These are phyloP conservation scores for Nycticebus coucang DNA, from an alignment of 2,113 vertebrate species.

Conservation along the genomic window DNA sequence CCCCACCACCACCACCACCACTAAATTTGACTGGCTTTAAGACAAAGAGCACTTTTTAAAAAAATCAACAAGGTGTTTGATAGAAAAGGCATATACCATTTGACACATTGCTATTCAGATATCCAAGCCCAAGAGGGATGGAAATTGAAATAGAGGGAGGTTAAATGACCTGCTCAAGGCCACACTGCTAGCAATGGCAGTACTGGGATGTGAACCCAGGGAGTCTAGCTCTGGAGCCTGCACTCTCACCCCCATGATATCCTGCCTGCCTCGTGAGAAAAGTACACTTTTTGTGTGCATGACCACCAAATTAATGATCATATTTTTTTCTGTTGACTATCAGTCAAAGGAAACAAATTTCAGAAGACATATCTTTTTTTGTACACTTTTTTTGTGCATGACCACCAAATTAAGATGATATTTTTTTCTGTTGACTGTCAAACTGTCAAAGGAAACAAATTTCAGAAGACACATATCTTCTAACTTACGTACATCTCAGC, in stretches of 20 bases:
- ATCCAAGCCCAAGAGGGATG: background rate
- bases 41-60: too few species aligned
- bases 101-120: background rate
- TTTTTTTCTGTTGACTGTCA: background rate
- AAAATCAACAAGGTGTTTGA: background rate
- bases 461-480: background rate
- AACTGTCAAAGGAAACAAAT: constrained; percentile 17
- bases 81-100: background rate
- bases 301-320: background rate
- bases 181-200: background rate
- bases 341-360: constrained; percentile 15
- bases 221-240: background rate
- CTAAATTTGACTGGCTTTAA: too few species aligned
- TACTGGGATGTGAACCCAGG: background rate
- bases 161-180: background rate
- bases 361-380: background rate
- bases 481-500: background rate
- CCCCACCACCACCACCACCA: too few species aligned
- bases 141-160: background rate
- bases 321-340: background rate
- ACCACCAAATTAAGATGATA: background rate
- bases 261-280: background rate
- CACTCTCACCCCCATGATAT: background rate
- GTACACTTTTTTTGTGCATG: background rate
- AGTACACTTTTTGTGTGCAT: background rate